Evolutionary conservation across 2,797 vertebrate genomes (phyloP), one percentile per base, ranked within the genome.

Genomic region (Brachyrhaphis roseni): DNA sequence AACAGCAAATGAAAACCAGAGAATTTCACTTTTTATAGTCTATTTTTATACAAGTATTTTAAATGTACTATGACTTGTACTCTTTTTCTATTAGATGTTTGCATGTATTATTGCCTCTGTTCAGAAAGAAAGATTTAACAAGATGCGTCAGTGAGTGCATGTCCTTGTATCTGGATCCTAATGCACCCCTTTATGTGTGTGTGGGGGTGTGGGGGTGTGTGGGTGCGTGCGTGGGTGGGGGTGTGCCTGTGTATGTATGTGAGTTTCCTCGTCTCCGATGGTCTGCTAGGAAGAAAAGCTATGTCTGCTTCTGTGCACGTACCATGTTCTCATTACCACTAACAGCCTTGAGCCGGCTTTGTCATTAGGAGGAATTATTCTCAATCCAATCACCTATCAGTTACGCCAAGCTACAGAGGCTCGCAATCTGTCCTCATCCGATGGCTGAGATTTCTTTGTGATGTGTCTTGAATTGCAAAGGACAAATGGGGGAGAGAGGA

Each of bases 361-460:
- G 84, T 94, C 94, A 95, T 95, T 95, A 93, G 87, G 87, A 90
- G 90, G 93, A 93, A 95, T 95, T 94, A 95, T 93, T 88, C 90
- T 93, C 92, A 93, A 93, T 92, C 90, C 91, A 93, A 92, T 94
- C 93, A 92, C 92, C 91, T 91, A 93, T 93, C 82, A 91, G 95
- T 94, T 92, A 90, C 88, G 83, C 89, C 88, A 90, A 83, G 78
- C 86, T 88, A 92, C 93, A 89, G 86, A 94, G 86, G 80, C 82
- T 85, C 78, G 57, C 91, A 93, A 87, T 93, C 91, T 92, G 90
- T 90, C 89, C 90, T 92, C 88, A 91, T 93, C 85, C 83, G 45
- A 85, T 85, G 83, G 87, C 78, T 68, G 83, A 90, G 84, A 91
- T 89, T 90, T 89, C 86, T 82, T 83, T 85, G 84, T 79, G 87